Evolutionary conservation across 2,797 vertebrate species (phyloP), one percentile per base, ranked within the genome.

Genomic region (Galagoides demidoff): DNA sequence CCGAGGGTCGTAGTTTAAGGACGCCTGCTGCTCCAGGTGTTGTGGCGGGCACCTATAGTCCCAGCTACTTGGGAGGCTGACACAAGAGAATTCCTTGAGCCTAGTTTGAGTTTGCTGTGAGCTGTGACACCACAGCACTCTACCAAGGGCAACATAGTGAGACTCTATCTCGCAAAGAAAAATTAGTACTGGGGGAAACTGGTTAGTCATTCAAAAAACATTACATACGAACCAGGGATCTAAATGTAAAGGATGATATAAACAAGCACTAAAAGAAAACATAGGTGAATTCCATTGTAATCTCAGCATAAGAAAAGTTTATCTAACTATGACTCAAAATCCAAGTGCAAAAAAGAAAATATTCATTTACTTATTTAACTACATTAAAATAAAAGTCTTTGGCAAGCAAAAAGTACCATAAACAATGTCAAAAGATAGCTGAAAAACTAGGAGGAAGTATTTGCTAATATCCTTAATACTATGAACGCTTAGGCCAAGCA

Each of bases 281-380:
- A 20, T 63, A 64, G 57, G 43, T 55, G 34, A 81, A 73, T 74
- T 55, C 52, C 43, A 74, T 78, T 85, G 85, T 64, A 79, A 37
- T 86, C 59, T 87, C 22, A 87, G 45, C 52, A 73, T 86, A 87
- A 59, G 29, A 27, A 90, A 90, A 71, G 19, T 11, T 90, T 85
- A 63, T 89, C 71, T 78, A 94, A 57, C 55, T 78, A 39, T 66
- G 27, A 92, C 8, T 82, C 66, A 88, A 55, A 88, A 82, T 88
- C 27, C 57, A 82, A 16, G 59, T 81, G 20, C 16, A 73, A 52
- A 73, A 63, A 87, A 87, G 27, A 61, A 73, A 87, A 73, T 11
- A 59, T 79, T 63, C 14, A 74, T 43, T 73, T 73, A 73, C 39
- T 61, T 87, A 66, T 23, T 79, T 73, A 90, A 34, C 23, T 94